A percentile compares a stretch with the other conserved stretches of the same genome.
These are phyloP conservation scores for Carcharodon carcharias DNA, from an alignment of 2,797 vertebrate genomes.

Conservation along the genomic window DNA sequence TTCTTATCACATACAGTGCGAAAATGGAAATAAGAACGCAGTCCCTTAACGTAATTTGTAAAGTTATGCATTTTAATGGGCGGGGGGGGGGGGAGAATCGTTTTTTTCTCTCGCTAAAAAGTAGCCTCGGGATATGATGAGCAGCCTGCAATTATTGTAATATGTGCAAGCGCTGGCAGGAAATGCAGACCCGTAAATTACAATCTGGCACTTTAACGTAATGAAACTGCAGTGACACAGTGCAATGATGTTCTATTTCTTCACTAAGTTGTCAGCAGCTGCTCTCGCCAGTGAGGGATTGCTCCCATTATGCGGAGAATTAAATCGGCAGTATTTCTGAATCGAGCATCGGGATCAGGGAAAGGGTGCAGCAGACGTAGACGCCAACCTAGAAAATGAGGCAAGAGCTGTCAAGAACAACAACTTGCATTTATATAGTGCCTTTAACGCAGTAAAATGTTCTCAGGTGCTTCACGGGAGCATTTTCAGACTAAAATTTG, in stretches of 20 bases:
- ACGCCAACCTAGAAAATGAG: neutral
- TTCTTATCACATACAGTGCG: constrained; percentile 19
- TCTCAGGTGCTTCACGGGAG: neutral
- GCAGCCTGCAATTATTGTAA: constrained; percentile 31
- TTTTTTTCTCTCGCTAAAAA: neutral
- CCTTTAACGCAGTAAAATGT: neutral
- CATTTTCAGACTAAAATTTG: neutral
- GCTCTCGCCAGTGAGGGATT: constrained; percentile 8
- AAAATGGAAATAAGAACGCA: neutral
- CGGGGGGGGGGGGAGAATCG: neutral
- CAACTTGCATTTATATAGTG: neutral
- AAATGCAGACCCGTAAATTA: constrained; percentile 26
- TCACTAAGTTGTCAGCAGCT: constrained; percentile 27
- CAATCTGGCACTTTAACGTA: constrained; percentile 36
- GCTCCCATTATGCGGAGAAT: constrained; percentile 18
- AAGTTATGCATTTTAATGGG: constrained; percentile 32
- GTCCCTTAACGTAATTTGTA: constrained; percentile 20
- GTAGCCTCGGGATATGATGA: constrained; percentile 30
- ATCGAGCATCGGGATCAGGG: neutral
- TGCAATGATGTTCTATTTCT: constrained; percentile 30
- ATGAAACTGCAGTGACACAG: constrained; percentile 21
- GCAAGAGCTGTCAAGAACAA: neutral
- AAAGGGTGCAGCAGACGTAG: neutral
- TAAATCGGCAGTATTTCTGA: neutral
- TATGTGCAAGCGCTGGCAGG: constrained; percentile 19